Conservation (phyloP, 2,113 vertebrate species). For the Callocephalon fimbriatum region DNA sequence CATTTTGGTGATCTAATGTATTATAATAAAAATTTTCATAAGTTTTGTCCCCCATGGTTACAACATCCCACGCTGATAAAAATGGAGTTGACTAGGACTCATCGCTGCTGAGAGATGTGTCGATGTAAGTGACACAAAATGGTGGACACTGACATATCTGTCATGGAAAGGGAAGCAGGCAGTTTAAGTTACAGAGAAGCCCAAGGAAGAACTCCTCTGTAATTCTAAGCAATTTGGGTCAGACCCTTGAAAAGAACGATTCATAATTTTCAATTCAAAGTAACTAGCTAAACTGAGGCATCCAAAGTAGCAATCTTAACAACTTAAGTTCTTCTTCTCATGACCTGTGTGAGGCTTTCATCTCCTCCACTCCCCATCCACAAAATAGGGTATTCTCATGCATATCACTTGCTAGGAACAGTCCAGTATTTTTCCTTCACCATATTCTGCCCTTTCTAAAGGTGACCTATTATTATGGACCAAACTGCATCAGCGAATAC, state of each 20-base stretch:
- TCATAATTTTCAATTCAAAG: background rate
- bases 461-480: background rate
- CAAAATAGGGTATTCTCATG: background rate
- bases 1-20: background rate
- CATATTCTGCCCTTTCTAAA: background rate
- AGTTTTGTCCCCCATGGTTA: background rate
- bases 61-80: background rate
- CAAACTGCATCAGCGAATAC: background rate
- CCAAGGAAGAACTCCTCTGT: background rate
- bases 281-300: background rate
- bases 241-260: background rate
- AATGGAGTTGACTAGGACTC: background rate
- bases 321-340: background rate
- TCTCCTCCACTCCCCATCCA: background rate
- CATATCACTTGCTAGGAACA: background rate
- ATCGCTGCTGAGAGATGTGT: background rate
- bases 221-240: background rate
- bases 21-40: background rate
- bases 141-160: background rate
- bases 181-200: background rate
- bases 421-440: background rate
- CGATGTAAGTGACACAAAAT: background rate
- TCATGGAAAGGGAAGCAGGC: fast-evolving
- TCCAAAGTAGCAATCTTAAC: background rate
- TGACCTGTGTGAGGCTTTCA: background rate